Base-by-base conservation (phyloP, 2,797 vertebrate species). In the Silurus lanzhouensis region DNA sequence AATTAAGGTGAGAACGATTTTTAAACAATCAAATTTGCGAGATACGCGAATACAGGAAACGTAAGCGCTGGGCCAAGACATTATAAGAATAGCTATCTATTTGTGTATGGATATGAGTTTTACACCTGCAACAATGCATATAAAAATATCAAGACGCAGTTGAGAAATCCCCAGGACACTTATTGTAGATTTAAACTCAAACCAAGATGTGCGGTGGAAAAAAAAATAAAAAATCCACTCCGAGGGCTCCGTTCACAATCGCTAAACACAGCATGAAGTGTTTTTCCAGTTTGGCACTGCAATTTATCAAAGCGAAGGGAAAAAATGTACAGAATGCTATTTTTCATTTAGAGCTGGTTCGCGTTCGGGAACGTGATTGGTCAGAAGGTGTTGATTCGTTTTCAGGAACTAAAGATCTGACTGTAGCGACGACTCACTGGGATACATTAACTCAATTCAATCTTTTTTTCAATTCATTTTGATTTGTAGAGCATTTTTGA, bases 1-100 rank as follows among this genome's bases (percentile, higher is more conserved):
- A 92, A 93, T 94, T 93, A 94, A 94, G 93, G 93, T 92, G 90
- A 92, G 90, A 94, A 95, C 94, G 93, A 95, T 93, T 95, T 93
- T 96, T 96, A 95, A 96, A 95, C 95, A 96, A 94, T 96, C 94
- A 94, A 95, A 95, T 94, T 94, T 93, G 94, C 91, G 92, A 94
- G 93, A 93, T 92, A 92, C 90, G 86, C 84, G 14, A 10, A 10
- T 22, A 88, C 91, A 89, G 92, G 88, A 93, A 93, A 93, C 92
- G 92, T 91, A 91, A 88, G 90, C 20, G 90, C 92, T 93, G 93
- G 94, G 93, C 93, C 94, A 89, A 93, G 94, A 93, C 92, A 90
- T 68, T 83, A 87, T 63, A 83, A 93, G 93, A 92, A 93, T 90
- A 76, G 93, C 55, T 74, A 66, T 52, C 91, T 89, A 92, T 87